These are phyloP conservation scores for Abscondita cerata DNA, from an alignment of 2,888 invertebrate species.

Conservation along the genomic window DNA sequence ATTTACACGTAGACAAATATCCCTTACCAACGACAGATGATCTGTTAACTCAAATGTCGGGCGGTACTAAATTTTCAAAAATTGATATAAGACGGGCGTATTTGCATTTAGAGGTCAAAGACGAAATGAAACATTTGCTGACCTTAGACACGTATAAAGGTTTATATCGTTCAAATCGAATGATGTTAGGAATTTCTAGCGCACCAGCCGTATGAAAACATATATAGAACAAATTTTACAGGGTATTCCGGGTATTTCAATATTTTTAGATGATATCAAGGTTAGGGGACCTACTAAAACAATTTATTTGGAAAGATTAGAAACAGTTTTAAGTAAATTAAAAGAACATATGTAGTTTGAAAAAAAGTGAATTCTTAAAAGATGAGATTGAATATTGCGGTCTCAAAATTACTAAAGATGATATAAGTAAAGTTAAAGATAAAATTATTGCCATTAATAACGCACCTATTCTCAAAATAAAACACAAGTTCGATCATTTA, in stretches of 20 bases:
- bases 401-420: background rate
- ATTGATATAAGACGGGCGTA: constrained; percentile 8
- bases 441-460: constrained; percentile 6
- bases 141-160: constrained; percentile 13
- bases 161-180: constrained; percentile 6
- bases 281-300: background rate
- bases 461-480: background rate
- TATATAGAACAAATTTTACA: too few relatives aligned
- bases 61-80: constrained; percentile 6
- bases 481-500: constrained; percentile 11
- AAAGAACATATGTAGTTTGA: too few relatives aligned
- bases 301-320: background rate
- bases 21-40: constrained; percentile 7
- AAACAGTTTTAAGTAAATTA: background rate
- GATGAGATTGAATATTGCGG: too few relatives aligned
- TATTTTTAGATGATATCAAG: constrained; percentile 12
- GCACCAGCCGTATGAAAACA: constrained; percentile 12
- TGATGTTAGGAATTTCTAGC: background rate
- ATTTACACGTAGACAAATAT: too few relatives aligned
- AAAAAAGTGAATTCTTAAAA: constrained; percentile 3
- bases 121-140: background rate
- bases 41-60: background rate
- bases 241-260: background rate
- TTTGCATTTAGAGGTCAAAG: constrained; percentile 6
- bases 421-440: background rate